A percentile compares a stretch with the other conserved stretches of the same genome.
Evolutionary conservation across 2,797 vertebrate species (phyloP).

Genomic region (Erithacus rubecula): DNA sequence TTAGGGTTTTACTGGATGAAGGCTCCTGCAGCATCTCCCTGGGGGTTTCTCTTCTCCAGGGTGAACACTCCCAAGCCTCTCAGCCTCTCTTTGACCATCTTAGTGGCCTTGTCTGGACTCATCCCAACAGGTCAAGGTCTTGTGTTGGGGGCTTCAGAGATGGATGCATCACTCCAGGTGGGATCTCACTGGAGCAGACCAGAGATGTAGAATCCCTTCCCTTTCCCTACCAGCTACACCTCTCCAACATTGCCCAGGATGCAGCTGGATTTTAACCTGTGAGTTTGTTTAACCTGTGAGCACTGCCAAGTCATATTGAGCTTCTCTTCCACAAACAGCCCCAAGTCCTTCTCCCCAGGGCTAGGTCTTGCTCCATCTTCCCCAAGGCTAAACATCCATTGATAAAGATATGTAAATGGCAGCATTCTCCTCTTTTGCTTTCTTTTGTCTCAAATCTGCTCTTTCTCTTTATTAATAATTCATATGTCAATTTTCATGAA

Average conservation of each 20-base stretch:
- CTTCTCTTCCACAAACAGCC: not conserved
- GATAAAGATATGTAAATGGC: not conserved
- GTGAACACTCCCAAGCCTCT: not conserved
- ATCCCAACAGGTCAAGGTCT: not conserved
- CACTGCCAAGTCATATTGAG: not conserved
- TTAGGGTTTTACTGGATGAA: not conserved
- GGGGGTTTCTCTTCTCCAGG: not conserved
- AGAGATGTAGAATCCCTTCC: not conserved
- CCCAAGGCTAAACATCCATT: not conserved
- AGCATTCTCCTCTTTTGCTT: not conserved
- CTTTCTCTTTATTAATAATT: not conserved
- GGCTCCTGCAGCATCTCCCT: not conserved
- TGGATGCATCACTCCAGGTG: not conserved
- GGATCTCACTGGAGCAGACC: not conserved
- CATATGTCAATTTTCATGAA: not conserved
- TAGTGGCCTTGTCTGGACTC: not conserved
- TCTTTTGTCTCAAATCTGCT: not conserved
- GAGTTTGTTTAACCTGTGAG: fast-evolving
- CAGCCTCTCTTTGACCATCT: not conserved
- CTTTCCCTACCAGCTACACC: not conserved
- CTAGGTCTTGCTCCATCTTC: not conserved
- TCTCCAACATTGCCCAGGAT: not conserved
- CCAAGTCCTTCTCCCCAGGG: not conserved
- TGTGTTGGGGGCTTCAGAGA: not conserved
- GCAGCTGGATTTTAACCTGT: not conserved